phyloP scores from a whole-genome alignment of 2,113 vertebrate species.

The Chloebia gouldiae region DNA sequence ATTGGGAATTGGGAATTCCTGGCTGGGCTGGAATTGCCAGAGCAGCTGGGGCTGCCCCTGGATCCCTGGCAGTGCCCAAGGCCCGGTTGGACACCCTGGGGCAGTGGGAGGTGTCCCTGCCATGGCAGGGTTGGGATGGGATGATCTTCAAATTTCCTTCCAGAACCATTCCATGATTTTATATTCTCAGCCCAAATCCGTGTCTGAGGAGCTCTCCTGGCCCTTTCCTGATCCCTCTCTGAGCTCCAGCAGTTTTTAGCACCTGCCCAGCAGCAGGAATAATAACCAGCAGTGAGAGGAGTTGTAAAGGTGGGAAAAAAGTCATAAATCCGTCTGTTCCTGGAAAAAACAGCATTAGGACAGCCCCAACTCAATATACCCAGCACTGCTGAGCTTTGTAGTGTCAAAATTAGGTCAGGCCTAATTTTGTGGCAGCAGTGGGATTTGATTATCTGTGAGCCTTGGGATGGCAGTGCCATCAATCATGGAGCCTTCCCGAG shows the following conservation, averaged over 20 bases:
- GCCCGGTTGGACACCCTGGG: background rate
- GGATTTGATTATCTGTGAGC: background rate
- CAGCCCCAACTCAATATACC: background rate
- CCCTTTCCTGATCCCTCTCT: background rate
- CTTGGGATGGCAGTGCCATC: background rate
- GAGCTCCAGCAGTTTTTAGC: background rate
- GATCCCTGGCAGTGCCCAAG: background rate
- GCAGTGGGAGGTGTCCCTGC: background rate
- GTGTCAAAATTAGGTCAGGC: background rate
- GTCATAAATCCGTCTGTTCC: background rate
- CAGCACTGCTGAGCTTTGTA: background rate
- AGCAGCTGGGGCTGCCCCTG: background rate
- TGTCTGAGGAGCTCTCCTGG: background rate
- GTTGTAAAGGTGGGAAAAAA: background rate
- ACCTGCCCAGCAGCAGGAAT: background rate
- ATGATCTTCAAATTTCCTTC: no score
- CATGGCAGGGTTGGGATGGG: rapidly evolving
- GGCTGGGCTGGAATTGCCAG: background rate
- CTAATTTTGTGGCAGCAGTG: background rate
- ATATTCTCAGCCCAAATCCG: background rate
- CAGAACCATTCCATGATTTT: background rate
- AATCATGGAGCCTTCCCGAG: background rate
- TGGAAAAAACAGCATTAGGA: background rate
- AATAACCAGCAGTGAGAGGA: background rate
- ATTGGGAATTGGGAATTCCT: background rate